Evolutionary conservation across 2,888 invertebrate species (phyloP).

Genomic region (Oligia strigilis): DNA sequence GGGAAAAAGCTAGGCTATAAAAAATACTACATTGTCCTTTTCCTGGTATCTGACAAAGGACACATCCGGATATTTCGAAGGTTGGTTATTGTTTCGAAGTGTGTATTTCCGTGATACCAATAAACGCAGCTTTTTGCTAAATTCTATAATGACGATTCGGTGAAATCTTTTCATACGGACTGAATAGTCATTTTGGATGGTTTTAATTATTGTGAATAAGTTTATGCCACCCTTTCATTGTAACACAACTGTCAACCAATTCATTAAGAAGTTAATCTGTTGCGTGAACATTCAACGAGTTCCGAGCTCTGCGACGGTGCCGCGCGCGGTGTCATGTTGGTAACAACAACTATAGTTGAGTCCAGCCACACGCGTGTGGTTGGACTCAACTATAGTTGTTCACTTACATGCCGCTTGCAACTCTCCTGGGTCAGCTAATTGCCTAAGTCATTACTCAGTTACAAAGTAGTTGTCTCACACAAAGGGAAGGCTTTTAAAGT

Average conservation of each 20-base stretch:
- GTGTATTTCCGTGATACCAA: neutral
- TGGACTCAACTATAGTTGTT: neutral
- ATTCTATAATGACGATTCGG: neutral
- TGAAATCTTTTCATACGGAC: neutral
- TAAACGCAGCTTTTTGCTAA: neutral
- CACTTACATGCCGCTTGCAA: conserved; percentile 3
- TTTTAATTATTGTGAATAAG: neutral
- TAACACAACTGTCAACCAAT: neutral
- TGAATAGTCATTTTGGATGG: neutral
- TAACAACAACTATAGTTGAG: too few species aligned
- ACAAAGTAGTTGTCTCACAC: neutral
- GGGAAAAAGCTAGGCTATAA: neutral
- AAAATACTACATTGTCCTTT: neutral
- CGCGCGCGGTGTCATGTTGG: too few species aligned
- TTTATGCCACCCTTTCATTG: too few species aligned
- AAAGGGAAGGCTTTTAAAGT: neutral
- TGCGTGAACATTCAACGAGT: neutral
- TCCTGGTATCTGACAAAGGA: neutral
- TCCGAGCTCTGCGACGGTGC: neutral
- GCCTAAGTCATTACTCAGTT: neutral
- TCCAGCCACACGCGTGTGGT: too few species aligned
- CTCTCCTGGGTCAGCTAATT: neutral
- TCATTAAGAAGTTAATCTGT: neutral
- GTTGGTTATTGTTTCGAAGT: neutral
- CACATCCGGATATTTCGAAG: neutral